These are phyloP conservation scores for Peromyscus nudipes DNA, from an alignment of 2,797 vertebrate genomes.

Conservation along the genomic window DNA sequence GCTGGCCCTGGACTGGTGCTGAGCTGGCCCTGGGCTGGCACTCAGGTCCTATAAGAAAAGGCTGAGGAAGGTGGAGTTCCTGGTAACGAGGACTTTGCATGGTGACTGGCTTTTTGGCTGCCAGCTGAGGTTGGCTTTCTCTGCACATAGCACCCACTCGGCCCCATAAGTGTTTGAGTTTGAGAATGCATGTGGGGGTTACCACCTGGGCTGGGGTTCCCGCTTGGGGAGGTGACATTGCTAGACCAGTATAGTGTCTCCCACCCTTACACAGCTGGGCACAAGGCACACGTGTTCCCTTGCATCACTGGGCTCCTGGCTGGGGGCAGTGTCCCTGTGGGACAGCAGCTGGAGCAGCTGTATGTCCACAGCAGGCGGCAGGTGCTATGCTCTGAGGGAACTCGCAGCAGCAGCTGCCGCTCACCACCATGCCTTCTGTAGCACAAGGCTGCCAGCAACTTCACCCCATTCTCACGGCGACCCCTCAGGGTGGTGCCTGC, in stretches of 20 bases:
- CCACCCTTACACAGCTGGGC: too few species aligned
- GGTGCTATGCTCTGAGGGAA: background rate
- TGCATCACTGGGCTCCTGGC: rapidly evolving
- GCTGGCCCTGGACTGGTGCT: background rate
- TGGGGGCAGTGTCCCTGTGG: background rate
- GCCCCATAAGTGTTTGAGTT: background rate
- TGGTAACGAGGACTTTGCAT: rapidly evolving
- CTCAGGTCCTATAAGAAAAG: background rate
- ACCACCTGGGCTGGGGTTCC: background rate
- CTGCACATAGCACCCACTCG: background rate
- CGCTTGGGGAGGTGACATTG: background rate
- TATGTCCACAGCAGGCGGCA: background rate
- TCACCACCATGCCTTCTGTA: rapidly evolving
- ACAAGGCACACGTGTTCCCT: too few species aligned
- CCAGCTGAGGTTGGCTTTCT: background rate
- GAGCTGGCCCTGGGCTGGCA: background rate
- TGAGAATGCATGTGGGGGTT: background rate
- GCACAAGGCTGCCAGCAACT: rapidly evolving
- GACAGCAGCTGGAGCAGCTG: background rate
- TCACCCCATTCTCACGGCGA: background rate
- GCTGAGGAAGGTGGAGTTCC: background rate
- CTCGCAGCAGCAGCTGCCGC: background rate
- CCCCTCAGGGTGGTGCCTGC: rapidly evolving
- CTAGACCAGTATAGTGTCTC: rapidly evolving
- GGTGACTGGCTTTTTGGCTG: background rate